A percentile compares a stretch with the other conserved stretches of the same genome.
These are phyloP conservation scores for Emys orbicularis DNA, from an alignment of 2,797 vertebrate genomes.

Conservation along the genomic window DNA sequence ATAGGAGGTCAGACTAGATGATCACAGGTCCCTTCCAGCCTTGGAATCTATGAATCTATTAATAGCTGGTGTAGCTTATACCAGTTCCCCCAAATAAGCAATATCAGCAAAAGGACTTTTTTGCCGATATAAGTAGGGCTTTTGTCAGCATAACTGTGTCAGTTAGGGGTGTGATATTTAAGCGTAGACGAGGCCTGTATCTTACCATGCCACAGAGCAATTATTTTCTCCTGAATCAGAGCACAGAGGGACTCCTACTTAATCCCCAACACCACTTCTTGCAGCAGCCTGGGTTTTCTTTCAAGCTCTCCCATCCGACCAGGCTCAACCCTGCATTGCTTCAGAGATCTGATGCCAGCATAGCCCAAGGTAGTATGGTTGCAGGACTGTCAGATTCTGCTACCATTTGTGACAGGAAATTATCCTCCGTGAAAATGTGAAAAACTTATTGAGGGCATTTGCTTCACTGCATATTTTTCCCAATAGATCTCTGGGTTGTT, in stretches of 20 bases:
- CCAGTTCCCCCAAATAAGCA: background rate
- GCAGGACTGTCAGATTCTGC: background rate
- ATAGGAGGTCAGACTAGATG: background rate
- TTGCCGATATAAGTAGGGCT: background rate
- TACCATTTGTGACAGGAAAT: background rate
- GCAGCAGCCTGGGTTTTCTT: background rate
- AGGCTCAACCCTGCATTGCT: background rate
- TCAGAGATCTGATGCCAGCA: background rate
- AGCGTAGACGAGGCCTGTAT: background rate
- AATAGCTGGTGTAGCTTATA: background rate
- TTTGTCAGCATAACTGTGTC: background rate
- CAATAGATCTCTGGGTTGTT: background rate
- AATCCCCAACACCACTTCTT: background rate
- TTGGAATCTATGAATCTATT: background rate
- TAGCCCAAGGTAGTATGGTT: background rate
- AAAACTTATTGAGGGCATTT: background rate
- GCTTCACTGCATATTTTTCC: fast-evolving
- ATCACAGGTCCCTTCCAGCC: background rate
- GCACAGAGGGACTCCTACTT: background rate
- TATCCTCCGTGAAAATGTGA: background rate
- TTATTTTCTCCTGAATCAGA: background rate
- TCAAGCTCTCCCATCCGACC: background rate
- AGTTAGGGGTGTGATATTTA: background rate
- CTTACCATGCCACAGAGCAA: background rate
- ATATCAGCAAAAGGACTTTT: background rate